These are phyloP conservation scores for Gorsachius goisagi DNA, from an alignment of 2,113 vertebrate species.

Conservation along the genomic window DNA sequence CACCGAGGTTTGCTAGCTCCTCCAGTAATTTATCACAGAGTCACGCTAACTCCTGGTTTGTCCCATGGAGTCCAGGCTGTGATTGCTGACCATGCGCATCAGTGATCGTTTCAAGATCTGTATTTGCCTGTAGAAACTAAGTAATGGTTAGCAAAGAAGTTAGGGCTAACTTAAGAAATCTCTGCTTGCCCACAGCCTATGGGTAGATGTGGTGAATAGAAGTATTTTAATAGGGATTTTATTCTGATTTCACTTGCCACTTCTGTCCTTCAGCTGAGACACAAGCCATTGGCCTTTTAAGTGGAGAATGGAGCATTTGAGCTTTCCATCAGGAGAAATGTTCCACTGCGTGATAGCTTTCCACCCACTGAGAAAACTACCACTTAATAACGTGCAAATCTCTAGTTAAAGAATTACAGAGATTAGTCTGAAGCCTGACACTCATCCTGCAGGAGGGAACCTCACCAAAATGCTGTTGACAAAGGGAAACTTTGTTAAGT, in stretches of 20 bases:
- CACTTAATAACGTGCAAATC: slow-evolving; percentile 54
- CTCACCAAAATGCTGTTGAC: slow-evolving; percentile 35
- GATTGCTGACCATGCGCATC: neutral
- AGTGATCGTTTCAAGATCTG: rapidly evolving
- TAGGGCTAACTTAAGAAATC: neutral
- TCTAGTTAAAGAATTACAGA: slow-evolving; percentile 59
- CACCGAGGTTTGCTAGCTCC: neutral
- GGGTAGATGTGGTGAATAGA: neutral
- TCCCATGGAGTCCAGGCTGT: neutral
- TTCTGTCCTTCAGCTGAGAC: neutral
- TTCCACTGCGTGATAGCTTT: slow-evolving; percentile 3
- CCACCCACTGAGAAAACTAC: slow-evolving; percentile 38
- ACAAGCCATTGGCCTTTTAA: neutral
- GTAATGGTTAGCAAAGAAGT: neutral
- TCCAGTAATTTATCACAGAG: neutral
- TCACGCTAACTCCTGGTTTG: neutral
- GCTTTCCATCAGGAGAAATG: neutral
- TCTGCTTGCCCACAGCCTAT: neutral
- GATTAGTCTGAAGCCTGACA: slow-evolving; percentile 57
- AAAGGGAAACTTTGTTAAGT: slow-evolving; percentile 57
- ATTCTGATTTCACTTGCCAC: neutral
- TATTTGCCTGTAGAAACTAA: neutral
- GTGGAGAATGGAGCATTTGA: neutral
- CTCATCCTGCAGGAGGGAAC: slow-evolving; percentile 56
- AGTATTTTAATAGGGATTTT: neutral